Percentiles rank a stretch among this genome's conserved stretches.
Evolutionary conservation across 2,113 vertebrate species (phyloP).

Genomic region (Zosterops pallidus): DNA sequence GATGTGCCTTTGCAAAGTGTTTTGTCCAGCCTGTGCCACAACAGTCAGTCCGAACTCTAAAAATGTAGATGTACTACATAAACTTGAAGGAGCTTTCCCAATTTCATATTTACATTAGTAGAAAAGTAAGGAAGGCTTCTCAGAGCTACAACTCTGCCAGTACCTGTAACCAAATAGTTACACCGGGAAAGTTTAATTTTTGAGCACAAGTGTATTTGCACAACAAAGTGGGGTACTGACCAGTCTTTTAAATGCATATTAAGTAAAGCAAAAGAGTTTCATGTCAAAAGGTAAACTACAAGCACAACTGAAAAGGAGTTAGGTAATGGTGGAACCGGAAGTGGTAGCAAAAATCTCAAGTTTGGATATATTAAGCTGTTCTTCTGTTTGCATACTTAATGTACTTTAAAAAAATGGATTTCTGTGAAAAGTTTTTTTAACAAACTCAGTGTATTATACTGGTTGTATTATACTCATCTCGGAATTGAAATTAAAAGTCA

Average conservation of each 20-base stretch:
- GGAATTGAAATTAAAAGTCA: not conserved
- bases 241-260: not conserved
- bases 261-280: not conserved
- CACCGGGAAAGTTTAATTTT: not conserved
- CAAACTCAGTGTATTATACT: not conserved
- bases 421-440: not conserved
- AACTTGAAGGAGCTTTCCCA: not conserved
- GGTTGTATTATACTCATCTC: not conserved
- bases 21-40: not conserved
- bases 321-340: not conserved
- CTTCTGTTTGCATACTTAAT: not conserved
- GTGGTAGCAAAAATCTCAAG: not conserved
- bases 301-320: not conserved
- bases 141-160: not conserved
- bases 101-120: not conserved
- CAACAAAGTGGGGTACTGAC: not conserved
- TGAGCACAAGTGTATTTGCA: accelerated
- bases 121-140: not conserved
- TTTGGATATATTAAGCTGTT: not conserved
- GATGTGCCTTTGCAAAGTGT: not conserved
- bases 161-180: not conserved
- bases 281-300: not conserved
- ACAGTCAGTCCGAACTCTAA: not conserved
- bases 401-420: not conserved
- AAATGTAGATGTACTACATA: not conserved